Percentiles rank a stretch among this genome's conserved stretches.
Evolutionary conservation across 2,888 invertebrate species (phyloP).

Genomic region (Tenthredo mesomela): DNA sequence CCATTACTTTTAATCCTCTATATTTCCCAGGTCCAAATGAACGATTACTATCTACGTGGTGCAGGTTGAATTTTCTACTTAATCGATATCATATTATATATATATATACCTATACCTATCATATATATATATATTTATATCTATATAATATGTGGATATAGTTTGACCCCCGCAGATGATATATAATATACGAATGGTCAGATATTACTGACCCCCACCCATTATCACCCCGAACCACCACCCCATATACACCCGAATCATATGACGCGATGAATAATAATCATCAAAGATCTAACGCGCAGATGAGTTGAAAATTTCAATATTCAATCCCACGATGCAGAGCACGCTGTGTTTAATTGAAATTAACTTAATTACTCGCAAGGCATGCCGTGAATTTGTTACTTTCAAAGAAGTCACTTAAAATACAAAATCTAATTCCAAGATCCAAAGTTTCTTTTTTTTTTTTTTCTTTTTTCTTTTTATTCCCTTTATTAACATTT

Average conservation of each 20-base stretch:
- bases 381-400: slow-evolving; percentile 42
- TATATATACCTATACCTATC: background rate
- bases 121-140: background rate
- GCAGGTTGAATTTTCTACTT: background rate
- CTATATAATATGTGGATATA: background rate
- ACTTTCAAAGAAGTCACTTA: slow-evolving; percentile 39
- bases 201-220: background rate
- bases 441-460: background rate
- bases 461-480: background rate
- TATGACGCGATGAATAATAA: background rate
- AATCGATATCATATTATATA: background rate
- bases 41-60: slow-evolving; percentile 2
- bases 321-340: slow-evolving; percentile 21
- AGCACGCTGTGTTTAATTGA: slow-evolving; percentile 20
- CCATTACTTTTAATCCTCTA: slow-evolving; percentile 48
- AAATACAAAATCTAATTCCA: slow-evolving; percentile 8
- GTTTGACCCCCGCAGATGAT: background rate
- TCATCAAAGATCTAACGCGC: slow-evolving; percentile 14
- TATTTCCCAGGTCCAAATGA: slow-evolving; percentile 38
- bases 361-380: slow-evolving; percentile 26
- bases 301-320: background rate
- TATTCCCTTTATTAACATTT: background rate
- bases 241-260: background rate
- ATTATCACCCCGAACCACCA: background rate
- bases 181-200: slow-evolving; percentile 3